Conservation (phyloP, 35 echinoderm and acorn worm genomes). For the Ophiothrix spiculata region DNA sequence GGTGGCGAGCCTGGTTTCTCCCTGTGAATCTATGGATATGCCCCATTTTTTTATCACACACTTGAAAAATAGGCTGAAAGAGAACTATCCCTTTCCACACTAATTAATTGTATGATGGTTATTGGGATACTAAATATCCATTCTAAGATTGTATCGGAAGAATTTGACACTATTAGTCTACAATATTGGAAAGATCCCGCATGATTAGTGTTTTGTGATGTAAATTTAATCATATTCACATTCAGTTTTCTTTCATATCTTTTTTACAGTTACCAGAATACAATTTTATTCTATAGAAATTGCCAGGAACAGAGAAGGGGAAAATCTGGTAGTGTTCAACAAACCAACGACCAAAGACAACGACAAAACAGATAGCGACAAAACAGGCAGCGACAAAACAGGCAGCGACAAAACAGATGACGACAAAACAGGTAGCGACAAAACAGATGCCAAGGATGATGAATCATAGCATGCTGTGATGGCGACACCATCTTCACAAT, state of each 20-base stretch:
- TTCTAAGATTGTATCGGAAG: no score
- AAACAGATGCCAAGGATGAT: neutral
- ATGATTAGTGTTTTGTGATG: neutral
- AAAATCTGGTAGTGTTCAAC: conserved; percentile 57
- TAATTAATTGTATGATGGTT: no score
- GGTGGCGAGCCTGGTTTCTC: no score
- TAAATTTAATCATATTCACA: neutral
- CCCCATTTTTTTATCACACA: no score
- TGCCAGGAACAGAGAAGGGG: conserved; percentile 74
- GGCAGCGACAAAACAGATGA: neutral
- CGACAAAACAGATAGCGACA: neutral
- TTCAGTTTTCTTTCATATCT: neutral
- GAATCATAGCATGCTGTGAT: neutral
- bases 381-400: neutral
- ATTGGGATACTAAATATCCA: no score
- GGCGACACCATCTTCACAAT: no score
- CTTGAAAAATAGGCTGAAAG: no score
- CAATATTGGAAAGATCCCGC: neutral
- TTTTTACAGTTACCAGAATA: conserved; percentile 77
- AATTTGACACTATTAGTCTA: neutral
- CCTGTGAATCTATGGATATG: no score
- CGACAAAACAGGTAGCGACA: no score
- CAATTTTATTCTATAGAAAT: conserved; percentile 96
- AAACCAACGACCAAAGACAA: no score
- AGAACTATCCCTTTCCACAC: no score